Percentiles rank a stretch among this genome's conserved stretches.
Evolutionary conservation across 2,113 vertebrate species (phyloP).

Genomic region (Bubo scandiacus): DNA sequence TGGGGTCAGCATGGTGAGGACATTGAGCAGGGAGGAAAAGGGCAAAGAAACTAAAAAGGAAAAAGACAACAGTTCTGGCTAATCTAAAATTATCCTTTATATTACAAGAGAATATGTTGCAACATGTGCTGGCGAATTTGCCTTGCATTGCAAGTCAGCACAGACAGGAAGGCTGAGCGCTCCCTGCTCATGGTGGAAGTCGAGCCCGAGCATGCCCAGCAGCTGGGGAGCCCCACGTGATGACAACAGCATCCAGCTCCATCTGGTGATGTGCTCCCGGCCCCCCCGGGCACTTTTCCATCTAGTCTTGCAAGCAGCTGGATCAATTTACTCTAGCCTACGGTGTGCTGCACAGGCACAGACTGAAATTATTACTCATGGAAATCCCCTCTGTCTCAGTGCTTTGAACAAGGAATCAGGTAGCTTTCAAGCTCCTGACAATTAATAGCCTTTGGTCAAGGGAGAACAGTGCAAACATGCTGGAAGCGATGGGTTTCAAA

Average conservation of each 20-base stretch:
- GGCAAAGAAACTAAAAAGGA: fast-evolving
- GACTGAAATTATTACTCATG: conserved; percentile 75
- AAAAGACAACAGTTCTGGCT: background rate
- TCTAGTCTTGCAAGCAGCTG: conserved; percentile 87
- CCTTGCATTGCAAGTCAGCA: background rate
- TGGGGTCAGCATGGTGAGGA: background rate
- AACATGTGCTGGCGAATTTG: background rate
- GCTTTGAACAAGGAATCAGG: conserved; percentile 71
- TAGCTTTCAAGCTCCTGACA: conserved; percentile 71
- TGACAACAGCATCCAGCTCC: conserved; percentile 81
- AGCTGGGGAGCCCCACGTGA: conserved; percentile 77
- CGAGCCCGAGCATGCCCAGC: conserved; percentile 79
- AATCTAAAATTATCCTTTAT: conserved; percentile 63
- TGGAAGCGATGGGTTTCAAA: conserved; percentile 59
- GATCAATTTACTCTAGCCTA: conserved; percentile 83
- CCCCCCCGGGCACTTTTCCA: conserved; percentile 80
- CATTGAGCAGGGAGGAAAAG: background rate
- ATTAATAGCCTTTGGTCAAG: conserved; percentile 62
- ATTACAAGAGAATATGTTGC: conserved; percentile 35
- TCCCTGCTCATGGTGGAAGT: conserved; percentile 21
- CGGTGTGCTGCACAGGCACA: conserved; percentile 66
- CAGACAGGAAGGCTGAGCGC: background rate
- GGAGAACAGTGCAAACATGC: conserved; percentile 24
- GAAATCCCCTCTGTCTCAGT: conserved; percentile 78
- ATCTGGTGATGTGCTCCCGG: conserved; percentile 80